Conservation (phyloP, 2,113 vertebrate genomes). For the Lophura nycthemera region DNA sequence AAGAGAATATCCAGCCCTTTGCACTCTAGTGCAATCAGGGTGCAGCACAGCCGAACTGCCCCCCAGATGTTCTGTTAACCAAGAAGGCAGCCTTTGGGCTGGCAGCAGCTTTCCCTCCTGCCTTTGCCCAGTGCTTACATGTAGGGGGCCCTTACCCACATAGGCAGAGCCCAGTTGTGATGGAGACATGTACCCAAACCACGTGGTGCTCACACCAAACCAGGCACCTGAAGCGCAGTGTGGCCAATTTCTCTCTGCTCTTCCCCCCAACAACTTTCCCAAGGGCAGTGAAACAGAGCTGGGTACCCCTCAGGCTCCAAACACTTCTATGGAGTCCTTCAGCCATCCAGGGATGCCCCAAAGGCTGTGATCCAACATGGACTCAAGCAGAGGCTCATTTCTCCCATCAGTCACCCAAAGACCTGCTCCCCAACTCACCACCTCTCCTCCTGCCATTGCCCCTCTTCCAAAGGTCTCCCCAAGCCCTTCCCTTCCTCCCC, state of each 20-base stretch:
- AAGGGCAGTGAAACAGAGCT: neutral
- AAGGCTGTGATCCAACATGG: neutral
- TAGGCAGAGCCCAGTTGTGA: neutral
- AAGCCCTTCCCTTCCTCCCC: conserved; percentile 17
- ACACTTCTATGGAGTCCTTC: neutral
- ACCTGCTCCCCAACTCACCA: neutral
- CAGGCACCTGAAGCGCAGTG: neutral
- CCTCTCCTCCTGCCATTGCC: neutral
- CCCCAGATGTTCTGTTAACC: fast-evolving
- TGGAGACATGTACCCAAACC: fast-evolving
- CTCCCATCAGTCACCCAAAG: neutral
- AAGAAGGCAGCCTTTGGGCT: neutral
- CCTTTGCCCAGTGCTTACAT: neutral
- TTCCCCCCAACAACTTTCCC: neutral
- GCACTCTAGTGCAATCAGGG: neutral
- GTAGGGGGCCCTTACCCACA: neutral
- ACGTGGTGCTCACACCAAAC: neutral
- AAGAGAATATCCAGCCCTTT: neutral
- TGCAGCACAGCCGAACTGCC: neutral
- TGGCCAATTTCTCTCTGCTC: neutral
- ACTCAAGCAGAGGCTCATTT: neutral
- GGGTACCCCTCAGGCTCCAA: neutral
- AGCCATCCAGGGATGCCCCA: neutral
- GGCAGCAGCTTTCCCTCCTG: neutral
- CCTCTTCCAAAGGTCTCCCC: conserved; percentile 21